Percentiles rank a stretch among this genome's conserved stretches.
These are phyloP conservation scores for Rhinoderma darwinii DNA, from an alignment of 2,113 vertebrate genomes.

Conservation along the genomic window DNA sequence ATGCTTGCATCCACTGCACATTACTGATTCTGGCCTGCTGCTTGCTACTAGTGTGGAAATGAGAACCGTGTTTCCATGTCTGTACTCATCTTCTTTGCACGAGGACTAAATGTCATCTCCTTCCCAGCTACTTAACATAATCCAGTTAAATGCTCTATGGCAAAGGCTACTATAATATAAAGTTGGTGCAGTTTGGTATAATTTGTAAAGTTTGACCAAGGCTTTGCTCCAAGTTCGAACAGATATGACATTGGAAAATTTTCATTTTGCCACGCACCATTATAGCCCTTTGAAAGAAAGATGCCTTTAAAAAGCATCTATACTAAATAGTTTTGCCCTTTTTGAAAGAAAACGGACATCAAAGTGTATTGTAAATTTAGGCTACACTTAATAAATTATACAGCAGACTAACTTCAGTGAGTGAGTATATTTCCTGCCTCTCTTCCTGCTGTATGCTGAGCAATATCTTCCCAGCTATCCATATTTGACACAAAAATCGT, in stretches of 20 bases:
- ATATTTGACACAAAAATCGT: neutral
- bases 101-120: conserved; percentile 62
- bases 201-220: neutral
- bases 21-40: conserved; percentile 74
- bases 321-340: neutral
- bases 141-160: neutral
- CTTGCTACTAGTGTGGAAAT: conserved; percentile 76
- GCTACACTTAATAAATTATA: too few species aligned
- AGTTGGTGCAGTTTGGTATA: neutral
- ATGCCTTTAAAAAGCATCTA: neutral
- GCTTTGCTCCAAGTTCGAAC: neutral
- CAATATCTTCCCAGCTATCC: neutral
- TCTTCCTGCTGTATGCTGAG: neutral
- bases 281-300: neutral
- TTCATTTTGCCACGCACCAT: neutral
- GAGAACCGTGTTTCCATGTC: conserved; percentile 66
- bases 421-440: neutral
- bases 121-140: conserved; percentile 42
- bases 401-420: too few species aligned
- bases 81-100: conserved; percentile 61
- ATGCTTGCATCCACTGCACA: conserved; percentile 71
- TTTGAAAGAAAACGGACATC: neutral
- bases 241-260: neutral
- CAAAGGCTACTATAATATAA: neutral
- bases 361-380: neutral